These are phyloP conservation scores for Albula goreensis DNA, from an alignment of 2,113 vertebrate species.

Conservation along the genomic window DNA sequence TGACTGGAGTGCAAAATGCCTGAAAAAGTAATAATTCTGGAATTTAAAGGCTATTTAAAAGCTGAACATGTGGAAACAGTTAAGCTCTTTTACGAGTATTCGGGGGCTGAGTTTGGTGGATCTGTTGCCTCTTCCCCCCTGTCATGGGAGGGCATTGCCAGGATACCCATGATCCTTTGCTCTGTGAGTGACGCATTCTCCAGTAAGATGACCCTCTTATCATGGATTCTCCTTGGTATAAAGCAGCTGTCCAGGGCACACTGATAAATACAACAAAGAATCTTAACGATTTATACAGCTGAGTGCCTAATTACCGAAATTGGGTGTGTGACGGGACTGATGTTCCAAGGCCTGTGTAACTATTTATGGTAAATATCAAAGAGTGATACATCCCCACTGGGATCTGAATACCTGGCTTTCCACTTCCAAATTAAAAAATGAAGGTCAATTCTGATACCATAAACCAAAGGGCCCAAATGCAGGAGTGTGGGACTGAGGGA, in stretches of 20 bases:
- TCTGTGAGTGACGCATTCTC: background rate
- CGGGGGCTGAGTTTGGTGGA: too few species aligned
- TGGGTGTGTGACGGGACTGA: background rate
- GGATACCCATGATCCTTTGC: background rate
- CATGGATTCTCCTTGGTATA: background rate
- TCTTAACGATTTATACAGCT: background rate
- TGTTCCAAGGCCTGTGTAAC: background rate
- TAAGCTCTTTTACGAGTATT: too few species aligned
- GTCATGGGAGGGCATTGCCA: background rate
- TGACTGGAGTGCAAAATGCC: too few species aligned
- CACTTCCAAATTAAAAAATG: background rate
- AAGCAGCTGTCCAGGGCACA: background rate
- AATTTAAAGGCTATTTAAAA: too few species aligned
- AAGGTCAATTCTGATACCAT: conserved; percentile 3
- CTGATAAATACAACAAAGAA: background rate
- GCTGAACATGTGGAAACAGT: too few species aligned
- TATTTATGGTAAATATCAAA: background rate
- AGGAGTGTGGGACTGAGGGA: background rate
- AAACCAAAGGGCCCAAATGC: background rate
- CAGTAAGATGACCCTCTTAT: background rate
- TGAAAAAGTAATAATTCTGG: too few species aligned
- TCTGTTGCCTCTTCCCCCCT: background rate
- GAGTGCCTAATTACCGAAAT: background rate
- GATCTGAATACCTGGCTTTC: background rate
- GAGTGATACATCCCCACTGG: background rate